Evolutionary conservation across 2,113 vertebrate genomes (phyloP).

Genomic region (Crypturellus undulatus): DNA sequence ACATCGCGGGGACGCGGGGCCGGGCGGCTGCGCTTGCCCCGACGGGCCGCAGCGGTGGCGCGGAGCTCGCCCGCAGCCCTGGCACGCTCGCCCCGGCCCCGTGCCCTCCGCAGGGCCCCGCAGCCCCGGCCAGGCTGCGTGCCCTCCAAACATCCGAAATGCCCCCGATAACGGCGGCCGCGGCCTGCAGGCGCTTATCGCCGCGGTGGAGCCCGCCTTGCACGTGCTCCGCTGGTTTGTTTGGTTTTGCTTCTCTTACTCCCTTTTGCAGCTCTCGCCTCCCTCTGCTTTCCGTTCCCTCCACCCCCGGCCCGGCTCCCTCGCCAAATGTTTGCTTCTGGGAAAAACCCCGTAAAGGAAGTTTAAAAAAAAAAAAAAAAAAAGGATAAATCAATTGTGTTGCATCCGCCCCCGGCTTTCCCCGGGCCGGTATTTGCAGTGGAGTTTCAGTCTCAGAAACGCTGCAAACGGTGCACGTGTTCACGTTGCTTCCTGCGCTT

Average conservation of each 20-base stretch:
- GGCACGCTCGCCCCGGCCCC: background rate
- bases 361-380: background rate
- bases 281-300: too few species aligned
- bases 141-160: background rate
- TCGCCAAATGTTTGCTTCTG: background rate
- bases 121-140: background rate
- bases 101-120: background rate
- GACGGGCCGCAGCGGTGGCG: too few species aligned
- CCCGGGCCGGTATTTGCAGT: background rate
- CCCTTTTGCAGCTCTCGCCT: background rate
- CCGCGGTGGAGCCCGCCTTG: background rate
- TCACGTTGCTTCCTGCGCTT: background rate
- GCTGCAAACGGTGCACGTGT: background rate
- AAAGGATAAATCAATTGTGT: background rate
- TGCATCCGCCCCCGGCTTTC: background rate
- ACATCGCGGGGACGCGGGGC: too few species aligned
- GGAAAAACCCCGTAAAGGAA: background rate
- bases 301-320: too few species aligned
- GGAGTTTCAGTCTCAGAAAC: background rate
- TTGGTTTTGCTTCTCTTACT: background rate
- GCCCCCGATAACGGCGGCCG: background rate
- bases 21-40: too few species aligned
- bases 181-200: fast-evolving
- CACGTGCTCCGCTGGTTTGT: background rate
- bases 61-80: too few species aligned